phyloP scores from a whole-genome alignment of 2,888 invertebrate species.

The Apodemia duryi region DNA sequence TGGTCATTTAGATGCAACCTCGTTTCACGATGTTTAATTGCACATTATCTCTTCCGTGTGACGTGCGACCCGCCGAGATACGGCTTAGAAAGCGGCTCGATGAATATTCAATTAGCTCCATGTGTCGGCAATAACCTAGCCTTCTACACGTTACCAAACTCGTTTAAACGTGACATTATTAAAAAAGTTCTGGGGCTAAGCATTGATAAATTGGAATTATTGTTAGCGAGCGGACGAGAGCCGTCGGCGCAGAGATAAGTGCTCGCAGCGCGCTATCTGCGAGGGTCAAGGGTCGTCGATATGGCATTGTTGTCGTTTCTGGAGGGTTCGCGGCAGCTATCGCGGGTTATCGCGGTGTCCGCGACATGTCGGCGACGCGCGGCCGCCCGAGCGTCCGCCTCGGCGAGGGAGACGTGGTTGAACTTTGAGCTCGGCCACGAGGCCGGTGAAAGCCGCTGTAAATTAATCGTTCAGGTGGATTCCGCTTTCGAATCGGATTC shows the following conservation, averaged over 20 bases:
- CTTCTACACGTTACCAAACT: background rate
- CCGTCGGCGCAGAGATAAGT: slow-evolving; percentile 23
- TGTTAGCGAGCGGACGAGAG: slow-evolving; percentile 4
- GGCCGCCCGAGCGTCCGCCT: slow-evolving; percentile 26
- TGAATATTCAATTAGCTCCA: slow-evolving; percentile 12
- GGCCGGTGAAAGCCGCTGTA: slow-evolving; percentile 62
- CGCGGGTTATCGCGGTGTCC: slow-evolving; percentile 33
- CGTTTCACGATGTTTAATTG: slow-evolving; percentile 47
- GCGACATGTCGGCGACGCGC: slow-evolving; percentile 17
- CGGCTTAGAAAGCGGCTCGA: background rate
- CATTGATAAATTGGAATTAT: background rate
- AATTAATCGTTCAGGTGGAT: slow-evolving; percentile 67
- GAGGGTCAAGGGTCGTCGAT: slow-evolving; percentile 37
- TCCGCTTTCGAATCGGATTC: slow-evolving; percentile 73
- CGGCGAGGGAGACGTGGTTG: slow-evolving; percentile 23
- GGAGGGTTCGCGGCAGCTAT: slow-evolving; percentile 32
- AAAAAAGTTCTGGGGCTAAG: background rate
- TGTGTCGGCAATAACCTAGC: background rate
- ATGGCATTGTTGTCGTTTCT: slow-evolving; percentile 34
- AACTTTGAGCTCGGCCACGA: slow-evolving; percentile 28
- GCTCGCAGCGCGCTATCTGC: slow-evolving; percentile 28
- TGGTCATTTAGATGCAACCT: slow-evolving; percentile 49
- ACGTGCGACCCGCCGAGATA: slow-evolving; percentile 21
- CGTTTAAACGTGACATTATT: background rate
- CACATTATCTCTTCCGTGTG: slow-evolving; percentile 40